phyloP scores from a whole-genome alignment of 2,113 vertebrate species.

The Corythaeola cristata region DNA sequence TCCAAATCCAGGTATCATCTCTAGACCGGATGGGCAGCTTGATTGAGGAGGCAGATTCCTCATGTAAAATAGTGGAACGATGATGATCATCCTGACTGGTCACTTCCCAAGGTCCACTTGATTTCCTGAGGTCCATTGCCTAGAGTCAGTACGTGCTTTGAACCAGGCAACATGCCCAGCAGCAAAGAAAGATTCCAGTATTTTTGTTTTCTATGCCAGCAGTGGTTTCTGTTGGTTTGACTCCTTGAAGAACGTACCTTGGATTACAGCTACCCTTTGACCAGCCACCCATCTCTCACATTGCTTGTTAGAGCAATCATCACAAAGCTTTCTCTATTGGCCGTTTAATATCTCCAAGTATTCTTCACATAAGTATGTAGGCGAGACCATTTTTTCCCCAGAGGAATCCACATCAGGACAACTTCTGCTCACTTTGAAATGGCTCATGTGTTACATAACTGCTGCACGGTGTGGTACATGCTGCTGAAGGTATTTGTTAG shows the following conservation, averaged over 20 bases:
- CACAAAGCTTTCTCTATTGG: neutral
- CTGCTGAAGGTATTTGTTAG: neutral
- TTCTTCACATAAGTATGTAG: neutral
- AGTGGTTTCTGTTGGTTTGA: neutral
- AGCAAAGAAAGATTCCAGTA: neutral
- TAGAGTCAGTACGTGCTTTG: neutral
- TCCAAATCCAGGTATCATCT: neutral
- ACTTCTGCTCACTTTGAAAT: neutral
- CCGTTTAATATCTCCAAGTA: neutral
- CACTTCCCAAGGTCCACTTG: neutral
- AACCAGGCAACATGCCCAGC: neutral
- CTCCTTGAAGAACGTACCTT: neutral
- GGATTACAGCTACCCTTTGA: neutral
- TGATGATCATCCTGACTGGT: neutral
- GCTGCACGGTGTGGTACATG: too few relatives aligned
- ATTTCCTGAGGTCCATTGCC: neutral
- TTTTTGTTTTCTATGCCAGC: neutral
- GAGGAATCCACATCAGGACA: neutral
- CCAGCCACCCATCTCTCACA: neutral
- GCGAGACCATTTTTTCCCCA: neutral
- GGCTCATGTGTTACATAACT: neutral
- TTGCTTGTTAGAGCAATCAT: neutral
- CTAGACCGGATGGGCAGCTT: neutral
- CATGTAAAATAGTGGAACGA: neutral
- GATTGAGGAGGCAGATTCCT: neutral